Evolutionary conservation across 1,140 invertebrate species (phyloP).

Genomic region (Euschistus heros): DNA sequence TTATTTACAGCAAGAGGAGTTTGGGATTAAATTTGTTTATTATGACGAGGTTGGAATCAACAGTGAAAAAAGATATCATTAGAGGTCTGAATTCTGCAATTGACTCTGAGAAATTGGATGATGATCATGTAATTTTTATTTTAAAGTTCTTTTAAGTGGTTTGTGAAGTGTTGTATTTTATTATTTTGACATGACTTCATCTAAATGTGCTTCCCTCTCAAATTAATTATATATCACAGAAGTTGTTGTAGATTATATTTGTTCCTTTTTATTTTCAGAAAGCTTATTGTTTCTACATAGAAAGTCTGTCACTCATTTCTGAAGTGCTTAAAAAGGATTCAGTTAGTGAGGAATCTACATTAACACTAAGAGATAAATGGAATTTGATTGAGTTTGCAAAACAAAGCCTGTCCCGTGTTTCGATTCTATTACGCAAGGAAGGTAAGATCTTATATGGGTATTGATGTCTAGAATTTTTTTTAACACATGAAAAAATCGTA

Average conservation of each 20-base stretch:
- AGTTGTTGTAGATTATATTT: background rate
- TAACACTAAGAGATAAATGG: slow-evolving; percentile 22
- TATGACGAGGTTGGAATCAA: slow-evolving; percentile 5
- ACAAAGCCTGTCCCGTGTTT: slow-evolving; percentile 23
- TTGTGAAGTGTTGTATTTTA: background rate
- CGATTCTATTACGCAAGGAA: slow-evolving; percentile 22
- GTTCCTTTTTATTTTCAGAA: slow-evolving; percentile 21
- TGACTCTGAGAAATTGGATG: slow-evolving; percentile 17
- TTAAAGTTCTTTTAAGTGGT: background rate
- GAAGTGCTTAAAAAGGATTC: slow-evolving; percentile 23
- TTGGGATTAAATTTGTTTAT: background rate
- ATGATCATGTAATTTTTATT: slow-evolving; percentile 18
- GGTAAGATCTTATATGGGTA: slow-evolving; percentile 10
- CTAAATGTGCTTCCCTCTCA: background rate
- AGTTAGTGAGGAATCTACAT: background rate
- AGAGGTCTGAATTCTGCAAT: slow-evolving; percentile 17
- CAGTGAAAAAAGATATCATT: slow-evolving; percentile 22
- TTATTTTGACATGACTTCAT: background rate
- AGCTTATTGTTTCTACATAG: slow-evolving; percentile 25
- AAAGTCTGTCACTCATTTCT: slow-evolving; percentile 24
- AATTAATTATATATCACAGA: background rate
- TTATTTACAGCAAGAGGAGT: background rate
- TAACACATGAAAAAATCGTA: no score
- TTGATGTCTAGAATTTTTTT: no score
- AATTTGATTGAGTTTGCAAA: slow-evolving; percentile 28